Conservation (phyloP, 2,113 vertebrate genomes). For the Chitala chitala region DNA sequence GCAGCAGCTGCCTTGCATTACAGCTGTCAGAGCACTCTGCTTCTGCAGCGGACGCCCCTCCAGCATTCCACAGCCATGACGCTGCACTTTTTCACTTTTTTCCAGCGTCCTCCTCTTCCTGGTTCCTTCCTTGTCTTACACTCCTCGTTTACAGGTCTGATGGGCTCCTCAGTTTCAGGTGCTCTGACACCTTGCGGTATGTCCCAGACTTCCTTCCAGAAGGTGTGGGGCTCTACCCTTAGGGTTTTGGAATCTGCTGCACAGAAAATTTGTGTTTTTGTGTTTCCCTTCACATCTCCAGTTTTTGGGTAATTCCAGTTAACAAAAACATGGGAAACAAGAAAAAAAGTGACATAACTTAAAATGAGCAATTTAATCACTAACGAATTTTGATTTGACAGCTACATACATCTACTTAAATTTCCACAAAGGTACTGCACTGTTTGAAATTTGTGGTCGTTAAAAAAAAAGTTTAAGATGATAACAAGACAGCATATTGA, state of each 20-base stretch:
- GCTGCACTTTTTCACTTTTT: constrained; percentile 12
- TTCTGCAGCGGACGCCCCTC: not conserved
- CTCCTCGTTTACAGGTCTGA: not conserved
- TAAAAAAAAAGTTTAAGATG: too few relatives aligned
- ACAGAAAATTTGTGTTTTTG: too few relatives aligned
- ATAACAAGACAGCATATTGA: not conserved
- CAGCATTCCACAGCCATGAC: constrained; percentile 2
- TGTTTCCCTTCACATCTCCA: too few relatives aligned
- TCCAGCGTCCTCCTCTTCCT: not conserved
- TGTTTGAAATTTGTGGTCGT: too few relatives aligned
- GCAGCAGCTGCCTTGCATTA: constrained; percentile 15
- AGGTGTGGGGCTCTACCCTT: too few relatives aligned
- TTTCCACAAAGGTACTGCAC: too few relatives aligned
- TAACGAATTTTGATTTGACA: not conserved
- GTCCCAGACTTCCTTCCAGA: too few relatives aligned
- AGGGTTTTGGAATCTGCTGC: too few relatives aligned
- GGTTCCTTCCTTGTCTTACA: not conserved
- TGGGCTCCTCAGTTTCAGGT: not conserved
- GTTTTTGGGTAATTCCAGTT: too few relatives aligned
- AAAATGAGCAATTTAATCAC: not conserved
- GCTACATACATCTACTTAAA: not conserved
- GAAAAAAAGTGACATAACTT: not conserved
- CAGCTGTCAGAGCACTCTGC: not conserved
- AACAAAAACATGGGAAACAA: not conserved
- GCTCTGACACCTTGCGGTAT: too few relatives aligned